Evolutionary conservation across 2,113 vertebrate genomes (phyloP), one percentile per base, ranked within the genome.

Genomic region (Brachyhypopomus occidentalis): DNA sequence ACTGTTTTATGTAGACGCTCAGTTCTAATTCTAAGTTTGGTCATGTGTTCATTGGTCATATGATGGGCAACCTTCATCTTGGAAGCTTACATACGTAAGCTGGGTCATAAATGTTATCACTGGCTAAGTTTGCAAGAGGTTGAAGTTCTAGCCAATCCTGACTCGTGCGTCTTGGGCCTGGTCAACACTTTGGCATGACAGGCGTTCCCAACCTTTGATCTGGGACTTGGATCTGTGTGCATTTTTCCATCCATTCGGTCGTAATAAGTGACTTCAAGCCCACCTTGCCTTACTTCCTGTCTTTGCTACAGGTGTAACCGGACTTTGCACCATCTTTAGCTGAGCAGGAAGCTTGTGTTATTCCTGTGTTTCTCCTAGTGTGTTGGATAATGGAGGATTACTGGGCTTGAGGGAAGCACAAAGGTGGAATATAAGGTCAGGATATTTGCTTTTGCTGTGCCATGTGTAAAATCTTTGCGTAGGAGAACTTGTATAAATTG

Each of bases 251-350:
- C 16, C 8, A 52, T 23, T n/a, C 4, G 23, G 11, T 72, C 14
- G 27, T 69, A 63, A 25, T 63, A 5, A 64, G 7, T 55, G 59
- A 30, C 19, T 30, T 11, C 25, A 84, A 77, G 55, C 52, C 69
- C 41, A 48, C 60, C 52, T 45, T 30, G 23, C 36, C 17, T 16
- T 16, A 76, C 36, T n/a, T 38, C 84, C 89, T 83, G 67, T 77
- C 2, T 25, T 64, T 38, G 6, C 79, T 83, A 75, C 81, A 82
- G 59, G 82, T 20, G 2, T 79, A 69, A 19, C 66, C 9, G 56
- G 71, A 90, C 93, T 94, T 94, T 92, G 90, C 84, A 80, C 89
- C 38, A n/a, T 11, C 5, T 59, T 72, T 20, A 36, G 79, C 52
- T 4, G 7, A 70, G 56, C 77, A 91, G 88, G 86, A 91, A 90